Evolutionary conservation across 2,888 invertebrate species (phyloP).

Genomic region (Leucophora obtusa): DNA sequence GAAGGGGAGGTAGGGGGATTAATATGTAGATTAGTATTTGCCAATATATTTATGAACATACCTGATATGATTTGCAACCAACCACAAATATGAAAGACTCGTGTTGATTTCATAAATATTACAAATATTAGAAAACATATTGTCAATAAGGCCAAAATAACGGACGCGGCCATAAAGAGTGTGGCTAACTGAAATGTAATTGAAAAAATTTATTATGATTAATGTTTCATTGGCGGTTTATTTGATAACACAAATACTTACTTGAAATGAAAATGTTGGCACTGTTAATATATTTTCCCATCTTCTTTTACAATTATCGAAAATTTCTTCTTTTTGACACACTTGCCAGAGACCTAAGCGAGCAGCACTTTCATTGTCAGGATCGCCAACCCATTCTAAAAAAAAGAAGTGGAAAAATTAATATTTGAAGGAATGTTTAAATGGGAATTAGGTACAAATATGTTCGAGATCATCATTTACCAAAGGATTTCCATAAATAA

Average conservation of each 20-base stretch:
- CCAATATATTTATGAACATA: conserved; percentile 78
- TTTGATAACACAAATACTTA: conserved; percentile 61
- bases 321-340: conserved; percentile 88
- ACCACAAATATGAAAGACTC: conserved; percentile 94
- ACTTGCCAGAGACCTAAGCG: conserved; percentile 95
- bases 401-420: conserved; percentile 7
- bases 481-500: too few species aligned
- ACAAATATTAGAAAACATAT: conserved; percentile 94
- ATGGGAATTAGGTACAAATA: too few species aligned
- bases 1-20: background rate
- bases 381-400: conserved; percentile 90
- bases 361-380: conserved; percentile 91
- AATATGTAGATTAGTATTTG: background rate
- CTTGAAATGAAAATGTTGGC: conserved; percentile 87
- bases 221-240: background rate
- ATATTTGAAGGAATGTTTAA: too few species aligned
- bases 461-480: too few species aligned
- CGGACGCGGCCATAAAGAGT: conserved; percentile 91
- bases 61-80: conserved; percentile 98
- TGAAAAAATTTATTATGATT: background rate
- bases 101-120: conserved; percentile 94
- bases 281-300: conserved; percentile 90
- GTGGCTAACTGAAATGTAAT: conserved; percentile 83
- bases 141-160: conserved; percentile 89
- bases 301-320: conserved; percentile 90